Conservation (phyloP, 2,797 vertebrate genomes). For the Notolepis coatsorum region DNA sequence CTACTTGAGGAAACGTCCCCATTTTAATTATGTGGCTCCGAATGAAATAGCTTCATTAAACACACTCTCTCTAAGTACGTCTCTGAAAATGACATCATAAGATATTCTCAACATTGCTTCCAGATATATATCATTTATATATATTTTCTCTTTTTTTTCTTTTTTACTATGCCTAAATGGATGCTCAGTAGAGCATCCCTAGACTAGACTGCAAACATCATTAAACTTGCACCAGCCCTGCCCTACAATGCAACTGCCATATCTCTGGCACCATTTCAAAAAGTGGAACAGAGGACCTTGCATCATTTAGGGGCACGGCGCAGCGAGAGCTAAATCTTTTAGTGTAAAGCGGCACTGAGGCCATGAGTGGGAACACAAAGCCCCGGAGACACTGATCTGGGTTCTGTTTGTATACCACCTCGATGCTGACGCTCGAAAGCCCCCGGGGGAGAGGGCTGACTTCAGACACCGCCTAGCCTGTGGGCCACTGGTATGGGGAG, state of each 20-base stretch:
- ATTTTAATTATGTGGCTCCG: constrained; percentile 6
- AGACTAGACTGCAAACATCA: constrained; percentile 3
- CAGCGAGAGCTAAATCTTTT: constrained; percentile 14
- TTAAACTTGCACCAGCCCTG: constrained; percentile 13
- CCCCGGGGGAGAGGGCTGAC: constrained; percentile 14
- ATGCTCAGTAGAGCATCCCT: not conserved
- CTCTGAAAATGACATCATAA: too few species aligned
- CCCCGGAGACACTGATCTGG: not conserved
- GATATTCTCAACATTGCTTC: not conserved
- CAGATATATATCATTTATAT: too few species aligned
- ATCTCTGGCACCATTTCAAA: constrained; percentile 3
- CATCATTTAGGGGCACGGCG: constrained; percentile 18
- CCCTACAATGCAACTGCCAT: constrained; percentile 7
- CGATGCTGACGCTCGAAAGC: constrained; percentile 35
- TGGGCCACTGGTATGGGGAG: constrained; percentile 8
- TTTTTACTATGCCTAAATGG: not conserved
- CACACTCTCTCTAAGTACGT: not conserved
- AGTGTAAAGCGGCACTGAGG: not conserved
- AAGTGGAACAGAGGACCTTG: constrained; percentile 11
- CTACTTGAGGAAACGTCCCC: constrained; percentile 2
- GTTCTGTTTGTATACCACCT: constrained; percentile 29
- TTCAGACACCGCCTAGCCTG: not conserved
- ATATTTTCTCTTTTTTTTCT: too few species aligned
- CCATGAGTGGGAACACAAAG: not conserved
- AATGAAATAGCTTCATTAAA: constrained; percentile 8